Evolutionary conservation across 2,797 vertebrate genomes (phyloP), one percentile per base, ranked within the genome.

Genomic region (Columba guinea): DNA sequence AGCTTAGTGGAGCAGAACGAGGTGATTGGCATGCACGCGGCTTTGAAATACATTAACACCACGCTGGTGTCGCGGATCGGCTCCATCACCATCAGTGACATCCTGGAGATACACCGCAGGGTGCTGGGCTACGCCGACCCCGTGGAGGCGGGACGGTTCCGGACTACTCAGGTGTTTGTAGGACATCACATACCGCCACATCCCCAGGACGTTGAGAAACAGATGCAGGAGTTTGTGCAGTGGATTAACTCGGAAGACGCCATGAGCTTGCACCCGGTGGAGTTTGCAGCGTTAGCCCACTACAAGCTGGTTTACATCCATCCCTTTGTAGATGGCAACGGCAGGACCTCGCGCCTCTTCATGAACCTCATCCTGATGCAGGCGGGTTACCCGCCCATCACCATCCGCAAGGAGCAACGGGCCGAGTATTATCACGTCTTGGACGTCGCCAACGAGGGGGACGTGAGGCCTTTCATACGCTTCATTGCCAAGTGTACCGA

Each of bases 341-440:
- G 99, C 1, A 98, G 99, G 96, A 99, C 99, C 0, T 99, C 99
- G 0, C 98, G 99, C 23, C 98, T 99, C 90, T 97, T 99, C 8
- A 99, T 99, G 99, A 99, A 99, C 97, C 98, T 99, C 8, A 99
- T 99, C 46, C 97, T 99, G 35, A 99, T 99, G 99, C 99, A 99
- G 95, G 99, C 99, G 0, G 98, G 98, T 7, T 99, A 99, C 89
- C 99, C 99, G 0, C 99, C 99, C 7, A 98, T 99, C 97, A 99
- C 99, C 26, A 98, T 99, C 84, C 98, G 99, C 64, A 99, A 99
- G 96, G 99, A 99, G 90, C 99, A 99, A 89, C 93, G 99, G 5
- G 98, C 98, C 0, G 99, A 99, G 96, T 99, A 99, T 62, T 99
- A 99, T 28, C 87, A 98, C 0, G 98, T 98, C 23, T 84, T 99